Evolutionary conservation across 2,113 vertebrate genomes (phyloP), one percentile per base, ranked within the genome.

Genomic region (Chloroceryle aenea): DNA sequence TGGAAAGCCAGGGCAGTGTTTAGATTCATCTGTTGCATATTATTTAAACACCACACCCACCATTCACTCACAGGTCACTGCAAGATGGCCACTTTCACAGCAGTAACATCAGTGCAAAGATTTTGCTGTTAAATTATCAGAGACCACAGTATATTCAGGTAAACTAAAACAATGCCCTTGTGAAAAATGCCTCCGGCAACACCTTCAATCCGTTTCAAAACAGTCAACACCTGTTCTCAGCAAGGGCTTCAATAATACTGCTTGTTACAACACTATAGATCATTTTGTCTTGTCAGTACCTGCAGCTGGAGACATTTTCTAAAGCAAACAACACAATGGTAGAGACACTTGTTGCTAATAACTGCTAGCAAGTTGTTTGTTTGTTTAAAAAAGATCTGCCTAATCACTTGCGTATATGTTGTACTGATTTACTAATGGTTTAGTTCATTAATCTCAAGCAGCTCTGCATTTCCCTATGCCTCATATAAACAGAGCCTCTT

Each of bases 401-500:
- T 30, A 5, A 85, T 71, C 66, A 52, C 53, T 79, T 42, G 42
- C 55, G 38, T 83, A 2, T 34, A 69, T 12, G 18, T 55, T 85
- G 50, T 36, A 69, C 21, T 64, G 52, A 90, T 63, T 85, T 78
- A 62, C 59, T 62, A 30, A 47, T 71, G 50, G 67, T 77, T 89
- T 47, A 91, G 56, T 58, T 90, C 63, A 90, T 56, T 90, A 75
- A 90, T 84, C 47, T 89, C 68, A 79, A 84, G 85, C 61, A 91
- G 79, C 52, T 90, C 79, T 83, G 42, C 62, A 77, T 73, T 85
- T 89, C 55, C 55, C 59, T 45, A 19, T 14, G 42, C 32, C 43
- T 74, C 38, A 34, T 25, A 75, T 16, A 77, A 88, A 50, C 15
- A 90, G 42, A 93, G 11, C 8, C 36, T 71, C 34, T 92, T 78